Conservation (phyloP, 1,140 invertebrate genomes). For the Phymastichus coffea region DNA sequence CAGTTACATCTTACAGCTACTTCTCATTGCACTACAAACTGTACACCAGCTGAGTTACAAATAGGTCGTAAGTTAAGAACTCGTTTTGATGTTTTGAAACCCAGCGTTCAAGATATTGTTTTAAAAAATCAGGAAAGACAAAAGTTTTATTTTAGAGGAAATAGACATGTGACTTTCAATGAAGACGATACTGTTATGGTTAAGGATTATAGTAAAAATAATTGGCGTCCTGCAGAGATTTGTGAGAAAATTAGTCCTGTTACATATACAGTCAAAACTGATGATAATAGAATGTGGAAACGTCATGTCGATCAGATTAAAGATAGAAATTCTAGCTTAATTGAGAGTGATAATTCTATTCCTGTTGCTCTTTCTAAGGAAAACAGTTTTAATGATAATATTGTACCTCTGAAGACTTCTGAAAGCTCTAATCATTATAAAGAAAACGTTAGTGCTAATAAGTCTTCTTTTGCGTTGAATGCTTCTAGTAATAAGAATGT, state of each 20-base stretch:
- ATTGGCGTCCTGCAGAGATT: slow-evolving; percentile 27
- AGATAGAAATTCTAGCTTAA: too few species aligned
- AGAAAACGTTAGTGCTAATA: too few species aligned
- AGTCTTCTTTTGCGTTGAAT: too few species aligned
- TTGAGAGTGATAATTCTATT: too few species aligned
- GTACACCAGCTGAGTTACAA: slow-evolving; percentile 19
- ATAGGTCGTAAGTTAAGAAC: slow-evolving; percentile 6
- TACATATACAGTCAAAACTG: slow-evolving; percentile 28
- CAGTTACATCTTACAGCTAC: slow-evolving; percentile 15
- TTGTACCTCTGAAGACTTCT: too few species aligned
- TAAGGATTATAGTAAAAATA: slow-evolving; percentile 28
- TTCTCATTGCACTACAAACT: slow-evolving; percentile 12
- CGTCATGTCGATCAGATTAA: slow-evolving; percentile 32
- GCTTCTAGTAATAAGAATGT: too few species aligned
- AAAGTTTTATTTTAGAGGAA: slow-evolving; percentile 25
- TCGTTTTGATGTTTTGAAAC: slow-evolving; percentile 1
- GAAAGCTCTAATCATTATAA: too few species aligned
- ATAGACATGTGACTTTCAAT: slow-evolving; percentile 22
- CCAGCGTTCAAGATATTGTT: neutral
- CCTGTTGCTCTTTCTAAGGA: too few species aligned
- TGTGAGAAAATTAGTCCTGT: slow-evolving; percentile 22
- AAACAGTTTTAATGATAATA: too few species aligned
- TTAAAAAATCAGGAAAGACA: neutral
- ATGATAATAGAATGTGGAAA: slow-evolving; percentile 29
- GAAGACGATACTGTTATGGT: slow-evolving; percentile 22